phyloP scores from a whole-genome alignment of 1,140 invertebrate species.

The Dendrolimus punctatus region DNA sequence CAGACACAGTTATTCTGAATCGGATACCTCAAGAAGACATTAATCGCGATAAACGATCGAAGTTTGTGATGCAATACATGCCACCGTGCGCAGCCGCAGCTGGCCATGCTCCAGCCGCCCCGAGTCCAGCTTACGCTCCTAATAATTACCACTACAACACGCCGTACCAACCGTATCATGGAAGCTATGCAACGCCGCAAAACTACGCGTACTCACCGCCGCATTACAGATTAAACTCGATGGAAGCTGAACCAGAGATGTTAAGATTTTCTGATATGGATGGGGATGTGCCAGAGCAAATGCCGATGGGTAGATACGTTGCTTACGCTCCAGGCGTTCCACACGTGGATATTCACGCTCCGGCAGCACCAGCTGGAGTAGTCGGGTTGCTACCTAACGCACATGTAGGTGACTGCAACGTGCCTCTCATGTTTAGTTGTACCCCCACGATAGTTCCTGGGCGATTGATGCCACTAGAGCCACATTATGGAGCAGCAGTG shows the following conservation, averaged over 20 bases:
- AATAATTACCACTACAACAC: conserved; percentile 13
- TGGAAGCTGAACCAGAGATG: conserved; percentile 25
- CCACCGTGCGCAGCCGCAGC: conserved; percentile 17
- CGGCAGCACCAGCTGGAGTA: conserved; percentile 13
- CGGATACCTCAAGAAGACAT: conserved; percentile 6
- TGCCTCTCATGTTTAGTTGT: conserved; percentile 53
- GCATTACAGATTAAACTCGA: conserved; percentile 31
- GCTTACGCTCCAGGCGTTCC: conserved; percentile 14
- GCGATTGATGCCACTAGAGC: conserved; percentile 22
- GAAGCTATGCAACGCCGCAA: conserved; percentile 9
- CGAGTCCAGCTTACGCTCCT: conserved; percentile 12
- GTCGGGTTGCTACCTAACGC: conserved; percentile 46
- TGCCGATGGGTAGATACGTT: conserved; percentile 26
- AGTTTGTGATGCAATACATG: conserved; percentile 13
- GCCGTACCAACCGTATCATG: conserved; percentile 5
- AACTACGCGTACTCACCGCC: conserved; percentile 23
- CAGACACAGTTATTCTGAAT: neutral
- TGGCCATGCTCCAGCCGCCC: conserved; percentile 7
- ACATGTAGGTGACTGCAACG: conserved; percentile 32
- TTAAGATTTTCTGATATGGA: conserved; percentile 40
- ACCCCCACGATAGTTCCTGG: conserved; percentile 42
- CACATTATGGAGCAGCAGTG: conserved; percentile 2
- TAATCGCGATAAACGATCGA: conserved; percentile 23
- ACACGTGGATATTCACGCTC: neutral
- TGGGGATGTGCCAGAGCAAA: conserved; percentile 18